Conservation (phyloP, 1,140 invertebrate species). For the Apis dorsata region DNA sequence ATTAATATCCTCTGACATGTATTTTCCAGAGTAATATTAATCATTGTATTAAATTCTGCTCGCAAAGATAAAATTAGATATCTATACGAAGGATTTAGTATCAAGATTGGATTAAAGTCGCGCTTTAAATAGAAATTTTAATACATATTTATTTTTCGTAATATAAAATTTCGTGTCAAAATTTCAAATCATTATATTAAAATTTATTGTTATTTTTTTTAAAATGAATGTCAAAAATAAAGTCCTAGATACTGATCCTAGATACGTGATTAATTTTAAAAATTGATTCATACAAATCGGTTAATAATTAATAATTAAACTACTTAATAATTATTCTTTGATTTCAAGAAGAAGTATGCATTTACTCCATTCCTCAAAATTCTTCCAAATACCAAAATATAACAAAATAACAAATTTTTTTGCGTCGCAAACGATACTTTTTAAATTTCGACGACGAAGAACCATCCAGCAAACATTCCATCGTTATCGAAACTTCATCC, state of each 20-base stretch:
- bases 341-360: too few species aligned
- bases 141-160: neutral
- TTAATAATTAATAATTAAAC: too few species aligned
- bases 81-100: neutral
- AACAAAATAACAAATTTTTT: neutral
- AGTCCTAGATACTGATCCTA: too few species aligned
- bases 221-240: too few species aligned
- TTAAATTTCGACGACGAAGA: neutral
- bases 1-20: neutral
- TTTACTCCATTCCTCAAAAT: too few species aligned
- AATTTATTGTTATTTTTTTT: fast-evolving
- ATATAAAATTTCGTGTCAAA: too few species aligned
- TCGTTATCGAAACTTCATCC: neutral
- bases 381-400: too few species aligned
- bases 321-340: too few species aligned
- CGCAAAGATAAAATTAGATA: neutral
- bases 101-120: neutral
- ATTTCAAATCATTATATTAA: too few species aligned
- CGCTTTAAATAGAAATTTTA: neutral
- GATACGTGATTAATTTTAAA: too few species aligned
- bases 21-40: neutral
- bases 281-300: too few species aligned
- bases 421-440: neutral
- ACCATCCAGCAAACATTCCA: neutral
- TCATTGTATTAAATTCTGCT: neutral